Evolutionary conservation across 2,113 vertebrate species (phyloP).

Genomic region (Gambusia holbrooki): DNA sequence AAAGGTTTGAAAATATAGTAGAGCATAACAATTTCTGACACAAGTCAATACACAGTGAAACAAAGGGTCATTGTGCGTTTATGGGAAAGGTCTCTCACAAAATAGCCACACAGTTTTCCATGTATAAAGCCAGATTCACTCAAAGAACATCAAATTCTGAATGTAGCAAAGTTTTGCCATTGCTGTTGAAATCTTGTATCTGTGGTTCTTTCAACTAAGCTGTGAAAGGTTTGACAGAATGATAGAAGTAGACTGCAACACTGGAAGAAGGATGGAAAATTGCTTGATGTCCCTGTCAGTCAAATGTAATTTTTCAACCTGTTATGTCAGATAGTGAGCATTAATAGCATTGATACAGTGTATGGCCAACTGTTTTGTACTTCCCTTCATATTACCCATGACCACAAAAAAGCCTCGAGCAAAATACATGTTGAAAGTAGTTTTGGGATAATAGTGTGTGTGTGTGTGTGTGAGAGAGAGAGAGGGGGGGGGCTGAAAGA

Average conservation of each 20-base stretch:
- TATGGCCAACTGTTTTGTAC: conserved; percentile 45
- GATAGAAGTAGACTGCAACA: conserved; percentile 36
- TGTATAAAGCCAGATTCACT: conserved; percentile 7
- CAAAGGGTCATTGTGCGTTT: not conserved
- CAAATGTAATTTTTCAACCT: conserved; percentile 34
- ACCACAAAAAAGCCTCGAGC: conserved; percentile 52
- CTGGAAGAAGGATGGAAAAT: conserved; percentile 36
- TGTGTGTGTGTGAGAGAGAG: not conserved
- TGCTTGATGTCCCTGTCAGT: conserved; percentile 56
- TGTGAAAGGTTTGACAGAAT: conserved; percentile 62
- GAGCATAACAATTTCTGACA: not conserved
- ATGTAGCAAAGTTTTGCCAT: conserved; percentile 2
- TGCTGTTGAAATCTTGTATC: conserved; percentile 23
- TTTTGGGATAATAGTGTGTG: conserved; percentile 41
- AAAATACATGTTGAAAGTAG: conserved; percentile 62
- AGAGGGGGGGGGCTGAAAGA: not conserved
- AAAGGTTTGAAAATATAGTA: not conserved
- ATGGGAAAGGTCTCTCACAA: not conserved
- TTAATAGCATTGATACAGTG: conserved; percentile 6
- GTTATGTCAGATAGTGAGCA: conserved; percentile 34
- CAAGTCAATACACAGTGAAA: not conserved
- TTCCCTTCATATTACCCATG: conserved; percentile 55
- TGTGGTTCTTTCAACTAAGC: conserved; percentile 36
- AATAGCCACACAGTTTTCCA: not conserved
- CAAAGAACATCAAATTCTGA: conserved; percentile 7